phyloP scores from a whole-genome alignment of 1,140 invertebrate genomes.

The Drosophila kikkawai region DNA sequence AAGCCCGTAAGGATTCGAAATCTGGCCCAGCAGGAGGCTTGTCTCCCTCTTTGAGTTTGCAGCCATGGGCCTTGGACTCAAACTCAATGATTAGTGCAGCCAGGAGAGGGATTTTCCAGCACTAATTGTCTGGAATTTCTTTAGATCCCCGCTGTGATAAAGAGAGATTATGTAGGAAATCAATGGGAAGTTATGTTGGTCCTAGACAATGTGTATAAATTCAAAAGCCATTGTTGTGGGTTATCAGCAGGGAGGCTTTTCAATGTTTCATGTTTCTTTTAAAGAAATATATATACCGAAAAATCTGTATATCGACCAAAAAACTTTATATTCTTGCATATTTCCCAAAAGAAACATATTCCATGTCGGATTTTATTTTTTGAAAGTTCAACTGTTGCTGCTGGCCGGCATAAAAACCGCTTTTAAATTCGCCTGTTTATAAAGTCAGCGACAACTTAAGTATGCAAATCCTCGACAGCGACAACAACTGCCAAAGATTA shows the following conservation, averaged over 20 bases:
- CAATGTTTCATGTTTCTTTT: neutral
- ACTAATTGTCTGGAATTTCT: slow-evolving; percentile 59
- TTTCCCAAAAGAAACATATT: neutral
- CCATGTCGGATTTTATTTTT: neutral
- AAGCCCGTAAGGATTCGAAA: slow-evolving; percentile 63
- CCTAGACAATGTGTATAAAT: neutral
- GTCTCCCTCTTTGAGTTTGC: neutral
- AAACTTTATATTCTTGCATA: slow-evolving; percentile 20
- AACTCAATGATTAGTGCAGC: slow-evolving; percentile 62
- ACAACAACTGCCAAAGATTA: slow-evolving; percentile 76
- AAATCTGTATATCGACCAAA: neutral
- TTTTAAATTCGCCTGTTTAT: slow-evolving; percentile 58
- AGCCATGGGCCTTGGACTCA: slow-evolving; percentile 31
- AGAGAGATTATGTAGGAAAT: slow-evolving; percentile 26
- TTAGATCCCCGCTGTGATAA: slow-evolving; percentile 17
- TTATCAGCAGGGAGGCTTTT: neutral
- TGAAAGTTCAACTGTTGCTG: slow-evolving; percentile 32
- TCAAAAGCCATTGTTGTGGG: neutral
- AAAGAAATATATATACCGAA: neutral
- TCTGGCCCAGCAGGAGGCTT: slow-evolving; percentile 28
- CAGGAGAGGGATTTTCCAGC: slow-evolving; percentile 49
- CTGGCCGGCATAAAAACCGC: slow-evolving; percentile 14
- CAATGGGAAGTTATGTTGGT: slow-evolving; percentile 43
- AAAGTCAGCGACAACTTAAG: slow-evolving; percentile 55
- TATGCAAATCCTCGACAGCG: slow-evolving; percentile 67